Conservation (phyloP, 2,113 vertebrate genomes). For the Psophia crepitans region DNA sequence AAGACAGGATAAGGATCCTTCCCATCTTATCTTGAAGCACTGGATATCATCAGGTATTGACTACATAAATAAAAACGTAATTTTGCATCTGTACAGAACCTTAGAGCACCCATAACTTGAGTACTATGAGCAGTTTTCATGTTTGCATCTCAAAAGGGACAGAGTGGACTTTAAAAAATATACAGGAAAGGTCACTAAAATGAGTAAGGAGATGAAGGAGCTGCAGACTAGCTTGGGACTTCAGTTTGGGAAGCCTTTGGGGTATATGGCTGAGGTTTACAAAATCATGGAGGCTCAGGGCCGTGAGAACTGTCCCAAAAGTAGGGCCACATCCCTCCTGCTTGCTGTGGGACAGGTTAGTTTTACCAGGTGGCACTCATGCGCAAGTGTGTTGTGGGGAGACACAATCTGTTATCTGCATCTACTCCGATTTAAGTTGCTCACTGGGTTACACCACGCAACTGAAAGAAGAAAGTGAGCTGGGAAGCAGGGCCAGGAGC, state of each 20-base stretch:
- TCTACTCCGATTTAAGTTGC: neutral
- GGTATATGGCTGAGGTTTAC: neutral
- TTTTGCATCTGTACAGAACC: neutral
- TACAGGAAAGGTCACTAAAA: neutral
- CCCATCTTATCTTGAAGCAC: neutral
- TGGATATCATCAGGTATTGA: neutral
- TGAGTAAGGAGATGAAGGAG: neutral
- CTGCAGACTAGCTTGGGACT: neutral
- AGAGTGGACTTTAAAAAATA: neutral
- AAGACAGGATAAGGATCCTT: neutral
- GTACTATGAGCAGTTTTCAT: neutral
- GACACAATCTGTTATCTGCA: neutral
- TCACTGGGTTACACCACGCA: rapidly evolving
- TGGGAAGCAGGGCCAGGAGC: neutral
- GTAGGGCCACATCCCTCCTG: neutral
- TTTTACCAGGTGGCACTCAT: neutral
- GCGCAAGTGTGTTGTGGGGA: neutral
- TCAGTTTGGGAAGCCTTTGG: neutral
- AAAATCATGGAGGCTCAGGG: neutral
- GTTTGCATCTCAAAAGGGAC: neutral
- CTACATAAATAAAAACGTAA: neutral
- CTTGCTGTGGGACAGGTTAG: neutral
- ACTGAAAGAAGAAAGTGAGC: neutral
- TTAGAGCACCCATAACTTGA: neutral
- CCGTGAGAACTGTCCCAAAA: neutral